phyloP scores from a whole-genome alignment of 1,140 invertebrate genomes.

The Drosophila subobscura region DNA sequence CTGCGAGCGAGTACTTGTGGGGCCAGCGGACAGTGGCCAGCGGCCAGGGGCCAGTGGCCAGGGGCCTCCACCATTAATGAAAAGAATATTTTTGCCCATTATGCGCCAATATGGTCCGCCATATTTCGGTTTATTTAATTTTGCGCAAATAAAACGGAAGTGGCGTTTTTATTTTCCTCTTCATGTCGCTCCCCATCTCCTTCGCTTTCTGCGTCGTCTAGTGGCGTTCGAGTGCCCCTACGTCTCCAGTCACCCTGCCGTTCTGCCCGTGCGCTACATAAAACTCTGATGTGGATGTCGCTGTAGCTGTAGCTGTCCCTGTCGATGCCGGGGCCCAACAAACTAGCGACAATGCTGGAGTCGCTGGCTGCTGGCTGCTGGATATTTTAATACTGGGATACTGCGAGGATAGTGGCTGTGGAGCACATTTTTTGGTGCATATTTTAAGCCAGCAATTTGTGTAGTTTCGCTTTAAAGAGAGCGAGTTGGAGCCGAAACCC shows the following conservation, averaged over 20 bases:
- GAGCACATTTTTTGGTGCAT: slow-evolving; percentile 48
- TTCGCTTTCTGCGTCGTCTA: slow-evolving; percentile 2
- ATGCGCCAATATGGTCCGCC: slow-evolving; percentile 80
- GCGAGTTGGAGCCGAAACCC: no score
- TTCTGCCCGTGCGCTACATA: slow-evolving; percentile 64
- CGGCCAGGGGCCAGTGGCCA: slow-evolving; percentile 22
- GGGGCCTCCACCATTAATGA: slow-evolving; percentile 65
- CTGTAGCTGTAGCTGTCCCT: slow-evolving; percentile 28
- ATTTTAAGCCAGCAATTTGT: slow-evolving; percentile 75
- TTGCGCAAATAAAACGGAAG: slow-evolving; percentile 82
- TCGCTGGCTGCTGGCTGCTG: slow-evolving; percentile 46
- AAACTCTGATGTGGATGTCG: slow-evolving; percentile 62
- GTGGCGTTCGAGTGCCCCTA: slow-evolving; percentile 31
- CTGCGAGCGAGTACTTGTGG: slow-evolving; percentile 10
- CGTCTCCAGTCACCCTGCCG: not conserved
- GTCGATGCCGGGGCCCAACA: slow-evolving; percentile 49
- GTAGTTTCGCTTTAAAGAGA: slow-evolving; percentile 66
- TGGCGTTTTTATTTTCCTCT: slow-evolving; percentile 73
- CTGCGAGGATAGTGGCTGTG: slow-evolving; percentile 13
- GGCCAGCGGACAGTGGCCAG: slow-evolving; percentile 15
- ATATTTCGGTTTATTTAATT: slow-evolving; percentile 83
- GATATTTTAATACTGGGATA: slow-evolving; percentile 1
- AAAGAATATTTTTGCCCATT: slow-evolving; percentile 79
- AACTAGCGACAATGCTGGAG: slow-evolving; percentile 76
- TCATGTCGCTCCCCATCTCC: slow-evolving; percentile 5